phyloP scores from a whole-genome alignment of 92 coral and sea anemone genomes.

The Siderastrea radians region DNA sequence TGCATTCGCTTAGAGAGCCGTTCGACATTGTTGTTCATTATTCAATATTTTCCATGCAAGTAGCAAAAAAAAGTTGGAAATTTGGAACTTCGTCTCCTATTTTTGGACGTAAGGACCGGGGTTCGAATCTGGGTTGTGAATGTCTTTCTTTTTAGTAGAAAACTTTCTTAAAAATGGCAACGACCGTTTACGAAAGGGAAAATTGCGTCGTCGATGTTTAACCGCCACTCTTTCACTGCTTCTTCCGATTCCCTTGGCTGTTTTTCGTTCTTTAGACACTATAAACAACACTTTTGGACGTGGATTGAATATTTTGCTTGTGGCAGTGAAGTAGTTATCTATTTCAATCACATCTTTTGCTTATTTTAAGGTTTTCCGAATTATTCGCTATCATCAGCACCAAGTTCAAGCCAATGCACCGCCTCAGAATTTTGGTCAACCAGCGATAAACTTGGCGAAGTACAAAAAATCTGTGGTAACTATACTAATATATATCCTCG shows the following conservation, averaged over 20 bases:
- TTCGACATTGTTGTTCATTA: no score
- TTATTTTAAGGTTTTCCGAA: slow-evolving; percentile 9
- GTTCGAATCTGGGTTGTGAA: no score
- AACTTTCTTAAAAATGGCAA: slow-evolving; percentile 1
- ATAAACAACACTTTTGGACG: background rate
- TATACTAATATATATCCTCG: background rate
- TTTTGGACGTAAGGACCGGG: no score
- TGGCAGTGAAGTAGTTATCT: background rate
- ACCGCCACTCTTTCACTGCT: background rate
- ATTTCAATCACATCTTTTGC: background rate
- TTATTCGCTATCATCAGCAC: background rate
- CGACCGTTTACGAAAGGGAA: background rate
- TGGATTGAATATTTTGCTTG: background rate
- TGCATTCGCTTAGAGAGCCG: no score
- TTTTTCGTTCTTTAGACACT: background rate
- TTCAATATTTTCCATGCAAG: no score
- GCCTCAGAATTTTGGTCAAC: slow-evolving; percentile 2
- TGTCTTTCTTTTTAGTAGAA: no score
- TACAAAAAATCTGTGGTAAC: slow-evolving; percentile 20
- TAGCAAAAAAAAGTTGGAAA: no score
- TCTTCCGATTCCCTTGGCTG: background rate
- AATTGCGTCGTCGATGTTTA: background rate
- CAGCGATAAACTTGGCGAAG: slow-evolving; percentile 18
- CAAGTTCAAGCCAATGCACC: background rate
- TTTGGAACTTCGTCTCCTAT: no score